Evolutionary conservation across 1,140 invertebrate species (phyloP), one percentile per base, ranked within the genome.

Genomic region (Drosophila athabasca): DNA sequence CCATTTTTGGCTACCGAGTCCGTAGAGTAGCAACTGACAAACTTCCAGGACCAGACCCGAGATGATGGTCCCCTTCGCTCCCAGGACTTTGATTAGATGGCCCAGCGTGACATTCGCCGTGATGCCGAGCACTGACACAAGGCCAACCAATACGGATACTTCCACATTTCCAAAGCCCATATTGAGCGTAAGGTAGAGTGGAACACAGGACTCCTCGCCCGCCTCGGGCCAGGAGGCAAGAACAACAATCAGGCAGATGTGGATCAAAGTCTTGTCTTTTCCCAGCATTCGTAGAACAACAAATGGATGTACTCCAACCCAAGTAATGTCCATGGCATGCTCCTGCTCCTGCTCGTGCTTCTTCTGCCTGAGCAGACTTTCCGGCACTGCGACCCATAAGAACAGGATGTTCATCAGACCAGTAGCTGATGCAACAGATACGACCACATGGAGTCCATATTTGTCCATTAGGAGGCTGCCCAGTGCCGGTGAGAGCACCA

Each of bases 151-250:
- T 75, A 98, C 95, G 53, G 98, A 98, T 53, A 99, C 98, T 94
- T 97, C 97, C 85, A 97, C 94, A 65, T 95, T 96, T 77, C 96
- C 96, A 93, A 99, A 99, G 70, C 97, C 97, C 96, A 99, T 98
- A 72, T 99, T 98, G 85, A 99, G 94, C 93, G 97, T 98, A 45
- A 99, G 94, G 93, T 99, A 99, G 74, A 99, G 98, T 93, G 99
- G 99, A 93, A 99, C 99, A 93, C 98, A 99, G 53, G 98, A 99
- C 93, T 99, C 99, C 93, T 99, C 97, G 64, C 98, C 98, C 24
- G 96, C 96, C 92, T 99, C 99, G n/a, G 99, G 98, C 76, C 99
- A 93, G 93, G 99, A 99, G 17, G 98, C 99, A 46, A 99, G 94
- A 92, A 99, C 98, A 68, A 99, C 98, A 31, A 98, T 97, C 61